Base-by-base conservation (phyloP, 1,140 invertebrate genomes). In the Reticulitermes speratus region DNA sequence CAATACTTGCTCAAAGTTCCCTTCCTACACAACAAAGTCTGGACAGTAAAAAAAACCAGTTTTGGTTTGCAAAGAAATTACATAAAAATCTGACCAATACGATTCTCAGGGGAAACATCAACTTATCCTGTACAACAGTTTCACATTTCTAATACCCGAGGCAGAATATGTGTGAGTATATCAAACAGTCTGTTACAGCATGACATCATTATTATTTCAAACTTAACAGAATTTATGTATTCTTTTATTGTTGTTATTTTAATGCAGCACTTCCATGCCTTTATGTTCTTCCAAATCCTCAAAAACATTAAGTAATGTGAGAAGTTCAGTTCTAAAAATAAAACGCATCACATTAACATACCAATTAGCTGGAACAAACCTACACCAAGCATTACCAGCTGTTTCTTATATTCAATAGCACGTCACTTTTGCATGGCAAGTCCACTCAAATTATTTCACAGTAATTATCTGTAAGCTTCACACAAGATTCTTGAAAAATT, bases 261-360 rank as follows among this genome's bases (percentile, higher is more conserved):
- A n/a, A 65, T 65, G 12, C 25, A 6, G 21, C 65, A 75, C n/a
- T 75, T n/a, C n/a, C 65, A 30, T 75, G 65, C 65, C 14, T 30
- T 11, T 75, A 30, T 75, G 7, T 75, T 75, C 65, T 75, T 75
- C 65, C 65, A 75, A 30, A 75, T 75, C 65, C n/a, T 75, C 65
- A 75, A 75, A 65, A 75, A 75, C 65, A 75, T 75, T 75, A 30
- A 75, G n/a, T 30, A 75, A 75, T 75, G 65, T 75, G 65, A 75
- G 59, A 65, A 65, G 65, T 75, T 30, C 65, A 75, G 65, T 75
- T 75, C 14, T 75, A 75, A 75, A 65, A 75, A 75, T 75, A 75
- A 75, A 75, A 75, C n/a, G 19, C 48, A 23, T 30, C 65, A 75
- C 65, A 75, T 75, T 75, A 75, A 75, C 65, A 75, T 75, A 75